Evolutionary conservation across 2,888 invertebrate species (phyloP), one percentile per base, ranked within the genome.

Genomic region (Mimachlamys varia): DNA sequence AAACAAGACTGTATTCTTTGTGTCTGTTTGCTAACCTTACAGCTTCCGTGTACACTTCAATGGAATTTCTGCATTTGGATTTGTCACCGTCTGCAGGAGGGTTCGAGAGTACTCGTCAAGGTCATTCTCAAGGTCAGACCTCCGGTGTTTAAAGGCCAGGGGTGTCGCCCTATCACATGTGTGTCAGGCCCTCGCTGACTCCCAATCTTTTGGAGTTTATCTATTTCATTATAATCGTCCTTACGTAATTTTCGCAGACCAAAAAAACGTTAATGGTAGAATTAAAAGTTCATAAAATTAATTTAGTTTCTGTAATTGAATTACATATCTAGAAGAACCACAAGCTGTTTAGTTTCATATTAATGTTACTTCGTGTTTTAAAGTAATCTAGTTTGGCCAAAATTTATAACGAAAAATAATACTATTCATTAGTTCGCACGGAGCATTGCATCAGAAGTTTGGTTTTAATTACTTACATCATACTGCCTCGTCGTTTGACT

Each of bases 281-380:
- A 76, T 76, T 76, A 76, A 76, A 76, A 76, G 76, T 76, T 76
- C 76, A 76, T 76, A 76, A 76, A 76, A 76, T 76, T 76, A 33
- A 76, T 76, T 76, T 76, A 76, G 76, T 76, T 76, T 76, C 76
- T 76, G 33, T 76, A 76, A 76, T 76, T 76, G 33, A 76, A 76
- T 76, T 76, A 76, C 76, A 33, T 76, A 76, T 76, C 27, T 76
- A 76, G 76, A 33, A 76, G 76, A 76, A 33, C 76, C 76, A 76
- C 76, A 76, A 76, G 76, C 76, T 76, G 76, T 76, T 76, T 33
- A 76, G 76, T 33, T 58, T 76, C 76, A 76, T 76, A 76, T 76
- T 76, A 76, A 76, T 76, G 76, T 76, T 76, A 76, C 76, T 76
- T 76, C 76, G 76, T 33, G 76, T 76, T 76, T 76, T 76, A 76